A percentile compares a stretch with the other conserved stretches of the same genome.
phyloP scores from a whole-genome alignment of 1,140 invertebrate genomes.

The Brachystomella parvula region DNA sequence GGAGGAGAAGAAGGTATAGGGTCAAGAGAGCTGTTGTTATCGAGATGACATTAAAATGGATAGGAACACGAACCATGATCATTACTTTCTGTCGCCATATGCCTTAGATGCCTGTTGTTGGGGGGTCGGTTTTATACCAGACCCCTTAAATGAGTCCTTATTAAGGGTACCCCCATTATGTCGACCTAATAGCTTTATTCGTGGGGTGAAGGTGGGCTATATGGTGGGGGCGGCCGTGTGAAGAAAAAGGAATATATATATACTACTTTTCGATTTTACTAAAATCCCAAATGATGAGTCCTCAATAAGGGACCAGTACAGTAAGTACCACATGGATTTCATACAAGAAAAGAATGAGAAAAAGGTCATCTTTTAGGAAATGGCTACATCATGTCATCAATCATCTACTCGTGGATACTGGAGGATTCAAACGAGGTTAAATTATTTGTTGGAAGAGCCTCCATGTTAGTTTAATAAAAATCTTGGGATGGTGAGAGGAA shows the following conservation, averaged over 20 bases:
- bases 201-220: not conserved
- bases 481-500: too few relatives aligned
- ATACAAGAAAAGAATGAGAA: not conserved
- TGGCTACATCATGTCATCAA: too few relatives aligned
- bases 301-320: too few relatives aligned
- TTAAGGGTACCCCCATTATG: not conserved
- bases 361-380: not conserved
- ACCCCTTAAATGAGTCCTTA: too few relatives aligned
- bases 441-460: not conserved
- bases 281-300: slow-evolving; percentile 2
- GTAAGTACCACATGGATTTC: too few relatives aligned
- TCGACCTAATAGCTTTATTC: not conserved
- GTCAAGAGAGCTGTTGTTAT: not conserved
- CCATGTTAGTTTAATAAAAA: not conserved
- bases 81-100: slow-evolving; percentile 10
- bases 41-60: not conserved
- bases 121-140: not conserved
- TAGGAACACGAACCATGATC: slow-evolving; percentile 5
- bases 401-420: too few relatives aligned
- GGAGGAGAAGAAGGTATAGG: not conserved
- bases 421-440: too few relatives aligned
- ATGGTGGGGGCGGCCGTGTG: not conserved
- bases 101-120: too few relatives aligned
- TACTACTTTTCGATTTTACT: not conserved
- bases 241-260: too few relatives aligned